Evolutionary conservation across 2,113 vertebrate species (phyloP).

Genomic region (Gadus chalcogrammus): DNA sequence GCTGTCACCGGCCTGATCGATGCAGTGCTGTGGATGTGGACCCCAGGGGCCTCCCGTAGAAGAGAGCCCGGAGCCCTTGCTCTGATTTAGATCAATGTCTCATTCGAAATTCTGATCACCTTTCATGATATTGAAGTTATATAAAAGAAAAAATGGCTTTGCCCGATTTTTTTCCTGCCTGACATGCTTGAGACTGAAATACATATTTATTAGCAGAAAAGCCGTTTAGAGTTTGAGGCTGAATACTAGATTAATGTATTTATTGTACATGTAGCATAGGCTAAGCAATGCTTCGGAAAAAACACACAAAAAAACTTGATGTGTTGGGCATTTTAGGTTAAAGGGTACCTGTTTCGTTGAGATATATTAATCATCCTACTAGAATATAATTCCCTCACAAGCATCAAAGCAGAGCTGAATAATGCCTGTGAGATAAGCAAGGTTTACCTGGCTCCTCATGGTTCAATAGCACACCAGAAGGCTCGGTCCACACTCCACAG

Average conservation of each 20-base stretch:
- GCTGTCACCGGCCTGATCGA: conserved; percentile 63
- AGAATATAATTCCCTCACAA: no score
- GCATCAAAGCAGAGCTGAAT: background rate
- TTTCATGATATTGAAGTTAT: conserved; percentile 70
- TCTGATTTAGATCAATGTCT: conserved; percentile 77
- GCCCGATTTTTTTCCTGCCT: background rate
- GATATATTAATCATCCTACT: no score
- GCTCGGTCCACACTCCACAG: background rate
- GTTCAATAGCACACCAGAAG: background rate
- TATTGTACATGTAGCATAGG: no score
- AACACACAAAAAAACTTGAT: no score
- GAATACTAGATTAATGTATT: no score
- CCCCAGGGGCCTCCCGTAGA: conserved; percentile 53
- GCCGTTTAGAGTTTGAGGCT: no score
- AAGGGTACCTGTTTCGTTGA: no score
- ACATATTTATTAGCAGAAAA: no score
- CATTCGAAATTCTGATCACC: conserved; percentile 82
- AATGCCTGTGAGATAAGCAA: background rate
- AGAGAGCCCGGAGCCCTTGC: conserved; percentile 32
- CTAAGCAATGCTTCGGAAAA: no score
- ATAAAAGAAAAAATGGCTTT: background rate
- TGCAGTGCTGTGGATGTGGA: conserved; percentile 62
- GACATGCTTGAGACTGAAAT: background rate
- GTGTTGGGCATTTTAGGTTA: no score
- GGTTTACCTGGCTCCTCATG: background rate